A percentile compares a stretch with the other conserved stretches of the same genome.
phyloP scores from a whole-genome alignment of 2,113 vertebrate species.

The Morone saxatilis region DNA sequence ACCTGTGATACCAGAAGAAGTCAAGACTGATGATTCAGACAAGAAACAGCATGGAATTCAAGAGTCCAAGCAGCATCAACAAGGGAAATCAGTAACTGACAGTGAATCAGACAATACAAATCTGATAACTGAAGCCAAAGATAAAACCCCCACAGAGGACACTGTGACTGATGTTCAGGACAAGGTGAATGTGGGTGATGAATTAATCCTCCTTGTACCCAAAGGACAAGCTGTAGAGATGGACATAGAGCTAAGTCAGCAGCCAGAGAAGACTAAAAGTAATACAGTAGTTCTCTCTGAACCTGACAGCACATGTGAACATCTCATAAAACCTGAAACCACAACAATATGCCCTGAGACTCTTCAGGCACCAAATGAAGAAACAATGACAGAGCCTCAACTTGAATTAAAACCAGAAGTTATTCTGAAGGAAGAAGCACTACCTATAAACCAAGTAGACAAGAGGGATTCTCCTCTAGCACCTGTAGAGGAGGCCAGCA shows the following conservation, averaged over 20 bases:
- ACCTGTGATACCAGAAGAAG: conserved; percentile 17
- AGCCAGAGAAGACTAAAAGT: conserved; percentile 21
- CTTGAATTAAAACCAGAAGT: conserved; percentile 31
- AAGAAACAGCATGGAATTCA: conserved; percentile 18
- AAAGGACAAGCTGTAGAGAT: conserved; percentile 78
- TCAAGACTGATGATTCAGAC: conserved; percentile 21
- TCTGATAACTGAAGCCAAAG: conserved; percentile 9
- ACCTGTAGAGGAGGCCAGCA: neutral
- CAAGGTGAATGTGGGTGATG: conserved; percentile 30
- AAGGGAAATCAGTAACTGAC: conserved; percentile 5
- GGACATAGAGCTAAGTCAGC: conserved; percentile 67
- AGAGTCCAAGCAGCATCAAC: conserved; percentile 30
- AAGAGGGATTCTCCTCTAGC: neutral
- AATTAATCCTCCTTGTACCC: conserved; percentile 72
- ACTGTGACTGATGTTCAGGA: conserved; percentile 30
- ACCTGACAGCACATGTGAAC: conserved; percentile 30
- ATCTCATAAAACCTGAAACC: neutral
- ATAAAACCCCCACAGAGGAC: conserved; percentile 25
- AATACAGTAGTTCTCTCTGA: conserved; percentile 17
- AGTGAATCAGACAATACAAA: conserved; percentile 29
- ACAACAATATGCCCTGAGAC: neutral
- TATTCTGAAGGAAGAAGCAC: conserved; percentile 11
- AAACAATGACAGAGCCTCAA: conserved; percentile 22
- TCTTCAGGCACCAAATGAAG: conserved; percentile 11
- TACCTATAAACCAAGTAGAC: neutral